Percentiles rank a stretch among this genome's conserved stretches.
These are phyloP conservation scores for Gallinago paraguaiae DNA, from an alignment of 2,113 vertebrate species.

Conservation along the genomic window DNA sequence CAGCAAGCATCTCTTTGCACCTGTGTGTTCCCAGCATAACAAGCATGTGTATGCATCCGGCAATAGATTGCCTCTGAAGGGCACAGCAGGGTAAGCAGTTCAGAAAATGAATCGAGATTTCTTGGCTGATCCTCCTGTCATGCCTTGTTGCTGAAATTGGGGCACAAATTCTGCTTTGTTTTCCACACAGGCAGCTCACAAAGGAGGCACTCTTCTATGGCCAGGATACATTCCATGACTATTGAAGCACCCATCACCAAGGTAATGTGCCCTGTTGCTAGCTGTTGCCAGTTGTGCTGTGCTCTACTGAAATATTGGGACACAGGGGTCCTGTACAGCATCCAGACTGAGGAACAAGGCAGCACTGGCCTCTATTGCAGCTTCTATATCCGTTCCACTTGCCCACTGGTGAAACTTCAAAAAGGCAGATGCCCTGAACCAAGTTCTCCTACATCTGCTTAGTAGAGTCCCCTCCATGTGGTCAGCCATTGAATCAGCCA, in stretches of 20 bases:
- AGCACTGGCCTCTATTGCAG: neutral
- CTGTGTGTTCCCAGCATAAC: neutral
- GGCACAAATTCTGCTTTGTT: neutral
- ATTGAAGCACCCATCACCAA: constrained; percentile 98
- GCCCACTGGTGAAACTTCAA: neutral
- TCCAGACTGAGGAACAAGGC: neutral
- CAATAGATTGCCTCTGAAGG: neutral
- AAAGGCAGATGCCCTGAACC: neutral
- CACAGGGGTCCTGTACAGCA: neutral
- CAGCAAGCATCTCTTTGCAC: neutral
- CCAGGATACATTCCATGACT: constrained; percentile 97
- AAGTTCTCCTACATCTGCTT: neutral
- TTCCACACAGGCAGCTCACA: constrained; percentile 85
- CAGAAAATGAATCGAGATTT: neutral
- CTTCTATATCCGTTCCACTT: neutral
- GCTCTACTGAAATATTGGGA: neutral
- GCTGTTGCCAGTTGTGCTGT: neutral
- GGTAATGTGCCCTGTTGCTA: constrained; percentile 69
- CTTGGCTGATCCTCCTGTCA: neutral
- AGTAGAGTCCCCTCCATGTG: neutral
- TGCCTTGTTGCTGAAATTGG: neutral
- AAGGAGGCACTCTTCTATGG: constrained; percentile 94
- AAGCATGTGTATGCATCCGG: neutral
- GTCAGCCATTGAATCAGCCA: neutral
- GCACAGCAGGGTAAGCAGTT: neutral